Conservation (phyloP, 2,113 vertebrate species). For the Dipodomys stephensi region DNA sequence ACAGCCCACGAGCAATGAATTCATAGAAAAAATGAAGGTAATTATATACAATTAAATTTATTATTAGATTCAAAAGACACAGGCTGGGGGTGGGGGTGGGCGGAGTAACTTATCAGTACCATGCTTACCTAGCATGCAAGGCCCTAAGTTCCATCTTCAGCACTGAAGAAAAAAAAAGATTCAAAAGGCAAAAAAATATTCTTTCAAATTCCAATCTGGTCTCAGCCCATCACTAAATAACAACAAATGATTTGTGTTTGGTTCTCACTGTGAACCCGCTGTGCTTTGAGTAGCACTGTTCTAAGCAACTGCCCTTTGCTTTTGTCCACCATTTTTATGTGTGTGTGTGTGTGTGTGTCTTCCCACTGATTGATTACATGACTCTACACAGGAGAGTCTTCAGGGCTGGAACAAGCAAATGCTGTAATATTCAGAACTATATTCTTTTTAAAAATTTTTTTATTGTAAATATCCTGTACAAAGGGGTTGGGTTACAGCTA, state of each 20-base stretch:
- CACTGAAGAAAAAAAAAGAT: neutral
- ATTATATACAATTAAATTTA: neutral
- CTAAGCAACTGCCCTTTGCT: neutral
- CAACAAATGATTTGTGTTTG: too few relatives aligned
- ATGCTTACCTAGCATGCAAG: neutral
- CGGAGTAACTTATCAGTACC: neutral
- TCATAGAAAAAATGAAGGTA: neutral
- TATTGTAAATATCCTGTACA: too few relatives aligned
- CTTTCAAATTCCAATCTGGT: neutral
- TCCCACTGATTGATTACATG: neutral
- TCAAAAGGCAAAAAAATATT: neutral
- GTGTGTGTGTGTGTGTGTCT: too few relatives aligned
- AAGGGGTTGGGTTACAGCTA: too few relatives aligned
- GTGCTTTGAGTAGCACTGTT: neutral
- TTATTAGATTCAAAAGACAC: neutral
- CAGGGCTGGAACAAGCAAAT: neutral
- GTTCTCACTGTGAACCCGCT: neutral
- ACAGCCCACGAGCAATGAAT: neutral
- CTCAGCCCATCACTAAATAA: neutral
- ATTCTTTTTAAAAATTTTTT: too few relatives aligned
- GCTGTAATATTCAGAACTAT: too few relatives aligned
- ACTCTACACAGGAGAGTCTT: neutral
- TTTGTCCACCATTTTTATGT: neutral
- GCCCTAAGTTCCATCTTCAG: neutral
- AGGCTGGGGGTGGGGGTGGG: neutral